Base-by-base conservation (phyloP, 2,113 vertebrate species). In the Sitta europaea region DNA sequence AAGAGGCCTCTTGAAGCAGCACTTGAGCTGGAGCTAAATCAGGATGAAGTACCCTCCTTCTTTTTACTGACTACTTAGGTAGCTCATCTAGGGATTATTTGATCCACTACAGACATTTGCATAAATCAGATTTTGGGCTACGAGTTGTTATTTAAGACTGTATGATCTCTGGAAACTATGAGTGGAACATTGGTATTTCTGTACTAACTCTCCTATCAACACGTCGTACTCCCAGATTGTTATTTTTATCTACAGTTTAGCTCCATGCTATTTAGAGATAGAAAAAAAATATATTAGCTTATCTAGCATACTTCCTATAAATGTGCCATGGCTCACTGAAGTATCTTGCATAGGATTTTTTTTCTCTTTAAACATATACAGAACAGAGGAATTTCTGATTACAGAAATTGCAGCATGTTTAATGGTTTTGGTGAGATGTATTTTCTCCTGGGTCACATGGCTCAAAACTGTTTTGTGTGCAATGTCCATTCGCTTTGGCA, bases 21-120 rank as follows among this genome's bases (percentile, higher is more conserved):
- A 22, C 90, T 92, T 2, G 6, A 94, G 47, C 48, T 40, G 29
- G 59, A 88, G 33, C 20, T 66, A 80, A 93, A 92, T 79, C 85
- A 93, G 70, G 40, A 59, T 97, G 81, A 95, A 93, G 85, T 88
- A 47, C 71, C 51, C 82, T 88, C 65, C 51, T 86, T 68, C 51
- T 65, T 94, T 90, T 62, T 51, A 36, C 74, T 79, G 54, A 59
- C 71, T 83, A 57, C 59, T 95, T 82, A 45, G 63, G 51, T 70
- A 62, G 59, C 27, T 88, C 25, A 2, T 86, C 63, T 70, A 62
- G 74, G 48, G 67, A 70, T 88, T 83, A 55, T 74, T 74, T 83
- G 67, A 80, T 80, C 65, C 53, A 33, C 31, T 87, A 51, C 55
- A 80, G 78, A 55, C 6, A 21, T 45, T 86, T 2, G 1, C 2